Base-by-base conservation (phyloP, 1,140 invertebrate species). In the Harlomillsia oculata region DNA sequence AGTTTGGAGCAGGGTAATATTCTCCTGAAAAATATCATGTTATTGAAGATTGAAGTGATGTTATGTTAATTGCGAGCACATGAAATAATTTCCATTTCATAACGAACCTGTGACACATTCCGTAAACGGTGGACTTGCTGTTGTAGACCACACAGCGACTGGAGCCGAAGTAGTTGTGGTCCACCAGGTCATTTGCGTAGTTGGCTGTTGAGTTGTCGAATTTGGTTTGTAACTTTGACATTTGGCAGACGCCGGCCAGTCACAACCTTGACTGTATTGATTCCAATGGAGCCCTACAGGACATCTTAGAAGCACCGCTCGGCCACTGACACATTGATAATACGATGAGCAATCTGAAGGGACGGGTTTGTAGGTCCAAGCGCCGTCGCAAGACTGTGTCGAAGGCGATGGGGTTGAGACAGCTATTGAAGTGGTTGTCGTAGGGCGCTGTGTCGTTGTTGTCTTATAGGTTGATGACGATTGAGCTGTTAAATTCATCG, bases 241-340 rank as follows among this genome's bases (percentile, higher is more conserved):
- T 64, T 82, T 81, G 1, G 82, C 85, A 13, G 74, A 73, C 16
- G 72, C 72, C 2, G 86, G 85, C 86, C 86, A 89, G 67, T 91
- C 87, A 62, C 87, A 90, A 6, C 79, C 72, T n/a, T 75, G 74
- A 14, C 72, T 72, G 3, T 70, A 68, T 8, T 71, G 68, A 63
- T 87, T 86, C 85, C 86, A 91, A 66, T 89, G 84, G n/a, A 89
- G 69, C 29, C 84, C 84, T 1, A 81, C 78, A 0, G 85, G 80
- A 68, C 87, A 90, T 23, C 80, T 77, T 61, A 85, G 80, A 26
- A 78, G 80, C 37, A 74, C 75, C 49, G 82, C 74, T 49, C 81
- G 78, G 0, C 83, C 83, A 3, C 78, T 71, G 13, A 84, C 77
- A 66, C 87, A 89, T 66, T 83, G 77, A 53, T 82, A 82, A 67